Percentiles rank a stretch among this genome's conserved stretches.
Evolutionary conservation across 2,888 invertebrate species (phyloP).

Genomic region (Listrodromus nycthemerus): DNA sequence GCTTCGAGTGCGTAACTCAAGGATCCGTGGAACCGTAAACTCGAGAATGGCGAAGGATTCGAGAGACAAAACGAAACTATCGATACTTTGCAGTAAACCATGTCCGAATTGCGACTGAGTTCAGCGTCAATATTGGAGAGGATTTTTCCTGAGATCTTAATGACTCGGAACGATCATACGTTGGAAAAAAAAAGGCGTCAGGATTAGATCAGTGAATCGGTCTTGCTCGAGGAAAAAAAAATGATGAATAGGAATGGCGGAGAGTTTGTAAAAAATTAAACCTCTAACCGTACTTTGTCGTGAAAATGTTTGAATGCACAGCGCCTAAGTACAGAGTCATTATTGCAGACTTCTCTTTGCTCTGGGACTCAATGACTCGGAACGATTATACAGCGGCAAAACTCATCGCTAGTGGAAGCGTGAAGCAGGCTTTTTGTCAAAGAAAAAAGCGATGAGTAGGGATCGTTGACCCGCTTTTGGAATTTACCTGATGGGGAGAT

Average conservation of each 20-base stretch:
- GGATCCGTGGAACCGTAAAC: conserved; percentile 42
- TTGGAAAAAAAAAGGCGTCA: conserved; percentile 3
- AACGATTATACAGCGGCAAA: conserved; percentile 42
- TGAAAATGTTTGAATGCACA: no score
- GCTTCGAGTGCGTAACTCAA: conserved; percentile 54
- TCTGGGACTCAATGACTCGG: conserved; percentile 45
- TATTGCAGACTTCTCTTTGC: conserved; percentile 9
- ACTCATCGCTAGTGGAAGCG: conserved; percentile 35
- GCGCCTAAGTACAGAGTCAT: not conserved
- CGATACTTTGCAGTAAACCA: conserved; percentile 7
- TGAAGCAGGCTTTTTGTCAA: conserved; percentile 39
- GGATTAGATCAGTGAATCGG: conserved; percentile 42
- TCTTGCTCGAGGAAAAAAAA: conserved; percentile 40
- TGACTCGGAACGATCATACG: conserved; percentile 49
- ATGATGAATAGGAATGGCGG: conserved; percentile 15
- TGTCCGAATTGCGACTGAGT: not conserved
- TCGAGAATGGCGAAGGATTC: conserved; percentile 21
- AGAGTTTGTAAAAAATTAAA: no score
- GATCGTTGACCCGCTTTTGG: conserved; percentile 27
- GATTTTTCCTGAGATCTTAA: conserved; percentile 25
- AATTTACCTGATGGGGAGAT: conserved; percentile 10
- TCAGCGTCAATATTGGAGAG: not conserved
- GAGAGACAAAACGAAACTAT: conserved; percentile 13
- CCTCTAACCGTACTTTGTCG: no score
- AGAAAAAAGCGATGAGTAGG: conserved; percentile 29